phyloP scores from a whole-genome alignment of 2,888 invertebrate species.

The Pecten maximus region DNA sequence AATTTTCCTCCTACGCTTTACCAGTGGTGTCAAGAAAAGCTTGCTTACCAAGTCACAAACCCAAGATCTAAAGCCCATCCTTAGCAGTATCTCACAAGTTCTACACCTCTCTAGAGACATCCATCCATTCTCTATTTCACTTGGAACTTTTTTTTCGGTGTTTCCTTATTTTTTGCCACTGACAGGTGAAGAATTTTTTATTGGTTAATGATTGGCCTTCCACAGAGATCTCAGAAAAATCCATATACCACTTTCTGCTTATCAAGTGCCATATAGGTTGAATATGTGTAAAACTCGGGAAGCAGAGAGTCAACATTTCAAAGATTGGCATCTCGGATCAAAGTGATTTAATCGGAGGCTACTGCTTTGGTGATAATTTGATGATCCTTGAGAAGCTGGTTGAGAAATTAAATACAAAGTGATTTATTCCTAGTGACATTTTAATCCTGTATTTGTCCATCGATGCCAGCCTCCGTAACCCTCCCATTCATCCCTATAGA shows the following conservation, averaged over 20 bases:
- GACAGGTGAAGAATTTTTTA: slow-evolving; percentile 16
- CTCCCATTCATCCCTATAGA: neutral
- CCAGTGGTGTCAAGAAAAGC: neutral
- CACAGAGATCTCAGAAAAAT: neutral
- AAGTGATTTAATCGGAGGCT: neutral
- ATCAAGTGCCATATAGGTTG: neutral
- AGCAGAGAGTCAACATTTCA: neutral
- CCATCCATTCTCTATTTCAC: neutral
- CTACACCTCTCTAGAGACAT: neutral
- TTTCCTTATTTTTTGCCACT: neutral
- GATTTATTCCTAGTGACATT: neutral
- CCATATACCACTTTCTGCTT: neutral
- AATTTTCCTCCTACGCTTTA: slow-evolving; percentile 15
- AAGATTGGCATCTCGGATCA: neutral
- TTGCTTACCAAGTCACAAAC: neutral
- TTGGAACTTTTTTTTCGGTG: neutral
- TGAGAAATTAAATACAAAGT: neutral
- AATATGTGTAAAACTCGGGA: neutral
- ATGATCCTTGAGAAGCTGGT: neutral
- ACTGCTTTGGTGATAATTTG: neutral
- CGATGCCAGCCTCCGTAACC: neutral
- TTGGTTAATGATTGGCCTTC: neutral
- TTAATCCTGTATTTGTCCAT: neutral
- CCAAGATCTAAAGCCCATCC: neutral
- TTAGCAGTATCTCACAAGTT: neutral